These are phyloP conservation scores for Hypanus sabinus DNA, from an alignment of 2,113 vertebrate genomes.

Conservation along the genomic window DNA sequence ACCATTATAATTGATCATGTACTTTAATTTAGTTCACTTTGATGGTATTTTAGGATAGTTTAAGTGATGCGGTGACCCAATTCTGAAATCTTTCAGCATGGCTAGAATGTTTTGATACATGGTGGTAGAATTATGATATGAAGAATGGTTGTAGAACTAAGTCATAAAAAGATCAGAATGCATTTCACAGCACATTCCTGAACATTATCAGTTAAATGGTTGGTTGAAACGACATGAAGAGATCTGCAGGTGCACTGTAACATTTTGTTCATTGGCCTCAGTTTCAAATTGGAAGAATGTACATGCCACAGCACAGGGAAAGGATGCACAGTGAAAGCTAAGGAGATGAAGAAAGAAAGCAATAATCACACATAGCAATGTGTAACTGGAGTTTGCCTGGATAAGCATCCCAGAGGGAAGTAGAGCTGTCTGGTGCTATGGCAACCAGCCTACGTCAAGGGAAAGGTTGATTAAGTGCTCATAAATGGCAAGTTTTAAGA, in stretches of 20 bases:
- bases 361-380: neutral
- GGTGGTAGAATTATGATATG: neutral
- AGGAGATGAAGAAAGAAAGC: neutral
- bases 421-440: slow-evolving; percentile 18
- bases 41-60: neutral
- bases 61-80: neutral
- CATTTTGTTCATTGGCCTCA: neutral
- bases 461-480: neutral
- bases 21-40: neutral
- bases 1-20: neutral
- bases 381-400: neutral
- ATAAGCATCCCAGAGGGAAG: neutral
- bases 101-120: neutral
- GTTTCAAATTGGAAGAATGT: neutral
- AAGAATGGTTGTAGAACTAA: too few species aligned
- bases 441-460: slow-evolving; percentile 8
- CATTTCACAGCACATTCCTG: neutral
- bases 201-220: neutral
- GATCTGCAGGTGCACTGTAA: neutral
- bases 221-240: neutral
- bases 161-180: neutral
- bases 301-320: neutral
- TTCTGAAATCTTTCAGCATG: neutral
- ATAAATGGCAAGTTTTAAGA: neutral
- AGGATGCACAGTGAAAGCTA: neutral